These are phyloP conservation scores for Mesorhabditis spiculigera DNA, from an alignment of 2,888 invertebrate species.

Conservation along the genomic window DNA sequence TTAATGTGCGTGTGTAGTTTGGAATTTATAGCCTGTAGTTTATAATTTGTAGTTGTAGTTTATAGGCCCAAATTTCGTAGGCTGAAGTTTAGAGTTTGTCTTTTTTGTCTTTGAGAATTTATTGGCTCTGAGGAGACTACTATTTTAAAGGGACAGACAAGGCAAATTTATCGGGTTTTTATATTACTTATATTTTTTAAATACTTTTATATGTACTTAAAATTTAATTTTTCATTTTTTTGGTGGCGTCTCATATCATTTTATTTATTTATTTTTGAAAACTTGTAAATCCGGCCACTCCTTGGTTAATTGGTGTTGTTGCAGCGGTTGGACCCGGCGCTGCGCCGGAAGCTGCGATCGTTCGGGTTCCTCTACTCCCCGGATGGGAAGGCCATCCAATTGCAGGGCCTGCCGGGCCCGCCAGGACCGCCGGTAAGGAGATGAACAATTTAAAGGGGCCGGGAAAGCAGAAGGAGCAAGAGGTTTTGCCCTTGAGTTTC, in stretches of 20 bases:
- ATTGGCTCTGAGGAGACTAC: too few species aligned
- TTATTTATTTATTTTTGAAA: background rate
- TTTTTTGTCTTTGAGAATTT: too few species aligned
- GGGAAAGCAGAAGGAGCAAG: too few species aligned
- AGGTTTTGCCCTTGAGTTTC: too few species aligned
- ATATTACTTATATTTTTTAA: background rate
- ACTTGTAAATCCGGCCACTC: too few species aligned
- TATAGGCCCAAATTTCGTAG: too few species aligned
- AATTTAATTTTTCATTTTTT: background rate
- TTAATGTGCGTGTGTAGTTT: conserved; percentile 1
- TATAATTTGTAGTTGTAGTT: too few species aligned
- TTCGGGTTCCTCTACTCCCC: conserved; percentile 55
- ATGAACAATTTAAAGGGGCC: background rate
- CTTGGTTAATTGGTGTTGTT: background rate
- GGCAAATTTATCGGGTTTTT: too few species aligned
- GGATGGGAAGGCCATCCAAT: conserved; percentile 50
- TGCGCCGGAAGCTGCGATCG: conserved; percentile 42
- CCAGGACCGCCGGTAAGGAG: conserved; percentile 50
- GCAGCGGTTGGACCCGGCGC: conserved; percentile 23
- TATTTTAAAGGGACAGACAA: too few species aligned
- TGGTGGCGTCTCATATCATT: background rate
- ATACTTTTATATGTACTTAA: background rate
- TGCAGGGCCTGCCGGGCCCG: conserved; percentile 53
- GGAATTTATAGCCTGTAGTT: background rate
- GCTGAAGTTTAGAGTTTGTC: too few species aligned